Evolutionary conservation across 2,797 vertebrate genomes (phyloP).

Genomic region (Avahi laniger): DNA sequence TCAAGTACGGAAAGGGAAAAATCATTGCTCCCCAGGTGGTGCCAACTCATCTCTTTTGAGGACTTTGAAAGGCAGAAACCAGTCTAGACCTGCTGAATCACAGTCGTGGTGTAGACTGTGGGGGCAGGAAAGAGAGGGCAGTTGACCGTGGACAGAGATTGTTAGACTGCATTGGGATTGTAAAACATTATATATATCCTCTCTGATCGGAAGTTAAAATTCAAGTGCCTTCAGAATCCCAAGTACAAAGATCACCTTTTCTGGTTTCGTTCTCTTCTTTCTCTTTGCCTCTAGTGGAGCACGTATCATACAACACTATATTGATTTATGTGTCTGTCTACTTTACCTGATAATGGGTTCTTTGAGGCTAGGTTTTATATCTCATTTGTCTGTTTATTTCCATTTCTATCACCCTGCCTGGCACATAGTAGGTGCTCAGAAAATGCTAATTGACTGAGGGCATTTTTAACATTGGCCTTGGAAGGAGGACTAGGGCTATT

Average conservation of each 20-base stretch:
- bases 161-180: not conserved
- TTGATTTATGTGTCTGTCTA: not conserved
- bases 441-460: not conserved
- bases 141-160: too few species aligned
- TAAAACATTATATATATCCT: not conserved
- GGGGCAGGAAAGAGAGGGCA: not conserved
- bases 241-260: not conserved
- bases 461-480: not conserved
- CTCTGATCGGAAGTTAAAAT: not conserved
- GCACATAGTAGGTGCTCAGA: not conserved
- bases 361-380: not conserved
- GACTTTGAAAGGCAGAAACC: not conserved
- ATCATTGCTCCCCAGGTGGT: not conserved
- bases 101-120: not conserved
- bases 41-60: not conserved
- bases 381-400: not conserved
- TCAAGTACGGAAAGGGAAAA: not conserved
- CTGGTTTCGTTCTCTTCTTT: not conserved
- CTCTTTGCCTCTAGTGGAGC: not conserved
- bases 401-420: not conserved
- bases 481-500: not conserved
- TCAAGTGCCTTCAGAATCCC: not conserved
- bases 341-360: not conserved
- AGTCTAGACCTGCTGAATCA: not conserved
- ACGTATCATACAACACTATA: fast-evolving